Evolutionary conservation across 2,888 invertebrate genomes (phyloP), one percentile per base, ranked within the genome.

Genomic region (Dilophus febrilis): DNA sequence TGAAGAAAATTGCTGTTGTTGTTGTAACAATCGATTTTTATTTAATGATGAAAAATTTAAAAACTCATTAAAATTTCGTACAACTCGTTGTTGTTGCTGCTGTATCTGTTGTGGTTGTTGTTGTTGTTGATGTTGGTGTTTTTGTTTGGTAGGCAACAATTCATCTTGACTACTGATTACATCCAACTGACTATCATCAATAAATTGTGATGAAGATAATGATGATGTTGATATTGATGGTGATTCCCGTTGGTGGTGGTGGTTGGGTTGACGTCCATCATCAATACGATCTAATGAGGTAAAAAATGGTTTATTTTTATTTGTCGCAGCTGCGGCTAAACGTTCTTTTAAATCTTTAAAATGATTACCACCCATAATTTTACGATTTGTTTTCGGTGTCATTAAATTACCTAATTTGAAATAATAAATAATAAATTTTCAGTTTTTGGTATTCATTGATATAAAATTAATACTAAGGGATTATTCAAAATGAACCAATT

Each of bases 1-100:
- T 22, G 22, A 6, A 22, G 22, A 6, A 6, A 22, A 22, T 35
- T 47, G 35, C 11, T 53, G 55, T 35, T 47, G 35, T 12, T 53
- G 55, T 47, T 59, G 56, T 3, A 65, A 65, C 32, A 68, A 62
- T 47, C 68, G 69, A 50, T 59, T 71, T 57, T 77, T 78, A 54
- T 72, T 77, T 2, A 71, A 66, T 3, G 75, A 68, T 1, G 83
- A 74, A 51, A 86, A 79, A 52, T 77, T 84, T 1, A 85, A 65
- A 56, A 87, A 86, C 61, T 87, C 86, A 52, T 85, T 85, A 29
- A 87, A 66, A 58, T 86, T 86, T 59, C 79, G 84, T 3, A 87
- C 81, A 10, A 72, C 63, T 39, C 59, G 62, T 28, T 66, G 64
- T 1, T 58, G n/a, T n/a, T n/a, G n/a, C n/a, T n/a, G n/a, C n/a